These are phyloP conservation scores for Drosophila kanekoi DNA, from an alignment of 2,888 invertebrate genomes.

Conservation along the genomic window DNA sequence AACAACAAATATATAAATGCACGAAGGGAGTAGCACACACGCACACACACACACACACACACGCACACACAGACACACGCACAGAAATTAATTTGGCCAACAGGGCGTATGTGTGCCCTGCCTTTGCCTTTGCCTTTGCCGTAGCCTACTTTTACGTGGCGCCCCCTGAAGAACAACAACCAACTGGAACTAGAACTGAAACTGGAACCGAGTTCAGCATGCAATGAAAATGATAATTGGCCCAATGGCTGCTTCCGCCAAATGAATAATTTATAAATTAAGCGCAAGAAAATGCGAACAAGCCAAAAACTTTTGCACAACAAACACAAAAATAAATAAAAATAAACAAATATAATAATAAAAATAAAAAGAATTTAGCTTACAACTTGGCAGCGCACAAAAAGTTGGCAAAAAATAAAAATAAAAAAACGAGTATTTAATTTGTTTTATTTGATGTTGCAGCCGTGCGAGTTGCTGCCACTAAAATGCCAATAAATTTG, in stretches of 20 bases:
- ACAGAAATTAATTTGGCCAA: slow-evolving; percentile 63
- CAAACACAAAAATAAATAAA: slow-evolving; percentile 7
- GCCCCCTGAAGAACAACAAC: slow-evolving; percentile 22
- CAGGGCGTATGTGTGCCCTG: slow-evolving; percentile 33
- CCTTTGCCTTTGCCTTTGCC: slow-evolving; percentile 38
- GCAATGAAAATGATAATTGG: slow-evolving; percentile 82
- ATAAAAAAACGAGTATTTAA: slow-evolving; percentile 70
- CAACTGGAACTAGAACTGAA: slow-evolving; percentile 12
- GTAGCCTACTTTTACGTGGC: slow-evolving; percentile 63
- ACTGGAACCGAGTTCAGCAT: slow-evolving; percentile 30
- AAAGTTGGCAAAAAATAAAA: slow-evolving; percentile 38
- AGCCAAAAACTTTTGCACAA: slow-evolving; percentile 25
- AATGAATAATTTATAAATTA: slow-evolving; percentile 83
- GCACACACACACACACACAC: slow-evolving; percentile 9
- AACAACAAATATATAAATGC: slow-evolving; percentile 60
- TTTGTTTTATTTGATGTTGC: slow-evolving; percentile 59
- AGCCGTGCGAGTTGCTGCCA: slow-evolving; percentile 54
- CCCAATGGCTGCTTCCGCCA: slow-evolving; percentile 63
- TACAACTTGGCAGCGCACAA: slow-evolving; percentile 15
- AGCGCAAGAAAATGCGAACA: slow-evolving; percentile 50
- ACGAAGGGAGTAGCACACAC: slow-evolving; percentile 40
- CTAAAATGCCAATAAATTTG: slow-evolving; percentile 81
- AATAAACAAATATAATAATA: background rate
- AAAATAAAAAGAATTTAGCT: slow-evolving; percentile 15
- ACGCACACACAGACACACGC: slow-evolving; percentile 27